phyloP scores from a whole-genome alignment of 2,113 vertebrate genomes.

The Ammodytes marinus region DNA sequence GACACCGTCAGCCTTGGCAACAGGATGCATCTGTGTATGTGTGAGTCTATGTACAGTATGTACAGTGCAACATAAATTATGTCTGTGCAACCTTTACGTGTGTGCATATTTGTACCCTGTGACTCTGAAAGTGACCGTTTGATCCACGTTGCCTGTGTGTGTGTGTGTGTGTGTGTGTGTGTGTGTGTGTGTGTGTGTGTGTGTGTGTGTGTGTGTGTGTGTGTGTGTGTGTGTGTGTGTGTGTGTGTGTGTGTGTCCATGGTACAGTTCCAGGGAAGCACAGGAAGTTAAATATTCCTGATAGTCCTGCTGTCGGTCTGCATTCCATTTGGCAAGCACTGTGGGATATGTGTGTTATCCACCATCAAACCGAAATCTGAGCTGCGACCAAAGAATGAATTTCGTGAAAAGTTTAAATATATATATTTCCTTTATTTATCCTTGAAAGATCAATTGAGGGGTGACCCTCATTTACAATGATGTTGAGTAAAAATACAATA shows the following conservation, averaged over 20 bases:
- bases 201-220: background rate
- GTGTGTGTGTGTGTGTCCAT: conserved; percentile 11
- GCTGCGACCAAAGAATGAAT: background rate
- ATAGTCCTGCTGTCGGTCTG: conserved; percentile 53
- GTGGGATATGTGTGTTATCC: background rate
- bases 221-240: conserved; percentile 9
- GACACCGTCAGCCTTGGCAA: conserved; percentile 43
- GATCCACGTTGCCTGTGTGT: background rate
- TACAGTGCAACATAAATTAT: background rate
- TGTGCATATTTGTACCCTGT: conserved; percentile 16
- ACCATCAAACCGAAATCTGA: conserved; percentile 14
- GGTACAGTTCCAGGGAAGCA: conserved; percentile 48
- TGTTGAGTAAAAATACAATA: no score
- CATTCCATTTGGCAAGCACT: conserved; percentile 34
- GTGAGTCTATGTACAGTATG: conserved; percentile 11
- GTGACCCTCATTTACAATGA: no score
- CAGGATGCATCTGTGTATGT: conserved; percentile 31
- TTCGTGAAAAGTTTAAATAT: background rate
- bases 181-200: conserved; percentile 2
- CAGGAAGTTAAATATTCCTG: conserved; percentile 59
- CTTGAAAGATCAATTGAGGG: no score
- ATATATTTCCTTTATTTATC: background rate
- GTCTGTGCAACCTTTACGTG: background rate
- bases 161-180: background rate
- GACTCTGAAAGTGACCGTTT: background rate